Evolutionary conservation across 2,888 invertebrate genomes (phyloP), one percentile per base, ranked within the genome.

Genomic region (Drosophila subquinaria): DNA sequence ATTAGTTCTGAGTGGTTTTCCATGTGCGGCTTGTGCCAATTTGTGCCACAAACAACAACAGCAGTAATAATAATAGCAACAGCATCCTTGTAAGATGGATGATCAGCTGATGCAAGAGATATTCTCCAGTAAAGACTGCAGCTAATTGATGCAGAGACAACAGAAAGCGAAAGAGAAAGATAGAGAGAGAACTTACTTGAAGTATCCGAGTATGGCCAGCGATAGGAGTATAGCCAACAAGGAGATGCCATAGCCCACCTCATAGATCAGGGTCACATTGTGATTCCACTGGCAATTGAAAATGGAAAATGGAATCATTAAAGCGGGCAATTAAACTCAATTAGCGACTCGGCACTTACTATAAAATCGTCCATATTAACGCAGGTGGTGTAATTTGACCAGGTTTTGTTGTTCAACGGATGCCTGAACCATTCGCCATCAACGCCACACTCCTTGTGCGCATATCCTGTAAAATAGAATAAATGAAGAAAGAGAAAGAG

Each of bases 381-480:
- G 93, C 98, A 98, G 47, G 96, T 96, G 59, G 97, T 97, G 93
- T 98, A 98, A 93, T 98, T 98, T 82, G 97, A 97, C 97, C 98
- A 98, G 27, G 95, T 94, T 84, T 94, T 94, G 90, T 96, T 95
- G 55, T 95, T 96, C 69, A 94, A 94, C 10, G 97, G 96, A 93
- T 97, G 97, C 66, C 94, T 94, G 92, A 95, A 97, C 98, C 98
- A 98, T 52, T 95, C 95, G 17, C 97, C 98, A 90, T 96, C 95
- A 23, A 93, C 92, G 69, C 95, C 95, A 92, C 98, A 98, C 88
- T 95, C 95, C 93, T 97, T 97, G 93, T 96, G 96, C 52, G 97
- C 97, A 82, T 93, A 93, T 91, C 96, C 97, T 97, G 52, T 91
- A 9, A n/a, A 60, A 17, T 13, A 3, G 4, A 20, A 42, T 10